A percentile compares a stretch with the other conserved stretches of the same genome.
Conservation (phyloP, 2,113 vertebrate species). For the Podarcis cretensis region DNA sequence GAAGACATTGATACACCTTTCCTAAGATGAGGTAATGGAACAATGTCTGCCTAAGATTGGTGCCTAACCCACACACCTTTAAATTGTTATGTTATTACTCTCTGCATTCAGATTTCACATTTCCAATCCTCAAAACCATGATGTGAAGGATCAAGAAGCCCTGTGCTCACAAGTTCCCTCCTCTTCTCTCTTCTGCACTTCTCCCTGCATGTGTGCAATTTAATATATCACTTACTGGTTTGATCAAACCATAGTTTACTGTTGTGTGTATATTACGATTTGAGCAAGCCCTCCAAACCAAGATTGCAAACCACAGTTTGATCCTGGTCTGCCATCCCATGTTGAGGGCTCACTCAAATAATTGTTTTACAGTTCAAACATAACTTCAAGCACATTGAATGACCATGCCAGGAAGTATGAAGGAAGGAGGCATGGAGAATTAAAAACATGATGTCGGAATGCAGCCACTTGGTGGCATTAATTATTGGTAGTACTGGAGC, state of each 20-base stretch:
- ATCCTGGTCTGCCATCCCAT: background rate
- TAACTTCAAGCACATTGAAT: background rate
- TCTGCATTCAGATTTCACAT: background rate
- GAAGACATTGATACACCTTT: background rate
- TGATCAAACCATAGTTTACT: background rate
- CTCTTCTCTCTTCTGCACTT: background rate
- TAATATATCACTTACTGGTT: background rate
- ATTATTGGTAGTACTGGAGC: no score
- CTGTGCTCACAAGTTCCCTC: background rate
- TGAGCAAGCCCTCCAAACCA: background rate
- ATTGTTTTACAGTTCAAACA: background rate
- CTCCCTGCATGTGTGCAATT: background rate
- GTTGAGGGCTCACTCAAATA: fast-evolving
- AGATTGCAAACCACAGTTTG: background rate
- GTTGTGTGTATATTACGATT: background rate
- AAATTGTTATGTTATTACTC: background rate
- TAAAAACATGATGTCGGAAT: background rate
- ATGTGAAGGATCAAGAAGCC: background rate
- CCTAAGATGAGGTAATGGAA: background rate
- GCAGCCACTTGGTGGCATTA: background rate
- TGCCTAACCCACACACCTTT: background rate
- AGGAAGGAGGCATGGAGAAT: no score
- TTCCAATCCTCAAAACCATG: background rate
- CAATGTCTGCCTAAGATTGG: background rate
- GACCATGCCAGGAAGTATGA: background rate